Evolutionary conservation across 2,797 vertebrate genomes (phyloP), one percentile per base, ranked within the genome.

Genomic region (Oryzias dopingdopingensis): DNA sequence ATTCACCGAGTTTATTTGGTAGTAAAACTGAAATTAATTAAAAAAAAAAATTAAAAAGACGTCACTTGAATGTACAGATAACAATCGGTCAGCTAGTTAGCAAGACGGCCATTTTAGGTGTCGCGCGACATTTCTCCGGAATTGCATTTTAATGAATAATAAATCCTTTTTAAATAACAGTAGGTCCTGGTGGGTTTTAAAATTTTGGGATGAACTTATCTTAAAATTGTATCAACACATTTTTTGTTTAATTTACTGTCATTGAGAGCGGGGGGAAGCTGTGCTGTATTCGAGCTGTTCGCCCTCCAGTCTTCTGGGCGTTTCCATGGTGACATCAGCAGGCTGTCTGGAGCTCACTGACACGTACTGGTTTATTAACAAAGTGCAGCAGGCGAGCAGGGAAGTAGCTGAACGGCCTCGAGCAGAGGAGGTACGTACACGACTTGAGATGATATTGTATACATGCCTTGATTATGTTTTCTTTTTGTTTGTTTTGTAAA

Each of bases 71-170:
- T 49, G 5, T 14, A 0, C 29, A 6, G 52, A 48, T 46, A 4
- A n/a, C 4, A 23, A 43, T 24, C 14, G 43, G 17, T 54, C 40
- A 6, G 42, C 42, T 53, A 0, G 18, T 56, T 43, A 46, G 16
- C 1, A 45, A 42, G 74, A 49, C 86, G 70, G 88, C 88, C 88
- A 90, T 90, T 88, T 90, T 90, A 87, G 70, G 74, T 84, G 71
- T 42, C 67, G 73, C 42, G 65, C 56, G 62, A 58, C 56, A 62
- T 71, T 53, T 6, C 49, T 40, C 70, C 70, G 75, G 76, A 77
- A 80, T 70, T 62, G 22, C 2, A 1, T 16, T 18, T 51, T 2
- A 22, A 56, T 4, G 32, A 13, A 12, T 12, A 13, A 26, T 3
- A 26, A 40, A 6, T 1, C 1, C 24, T 55, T 7, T 5, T 22